phyloP scores from a whole-genome alignment of 2,888 invertebrate genomes.

The Epicampocera succincta region DNA sequence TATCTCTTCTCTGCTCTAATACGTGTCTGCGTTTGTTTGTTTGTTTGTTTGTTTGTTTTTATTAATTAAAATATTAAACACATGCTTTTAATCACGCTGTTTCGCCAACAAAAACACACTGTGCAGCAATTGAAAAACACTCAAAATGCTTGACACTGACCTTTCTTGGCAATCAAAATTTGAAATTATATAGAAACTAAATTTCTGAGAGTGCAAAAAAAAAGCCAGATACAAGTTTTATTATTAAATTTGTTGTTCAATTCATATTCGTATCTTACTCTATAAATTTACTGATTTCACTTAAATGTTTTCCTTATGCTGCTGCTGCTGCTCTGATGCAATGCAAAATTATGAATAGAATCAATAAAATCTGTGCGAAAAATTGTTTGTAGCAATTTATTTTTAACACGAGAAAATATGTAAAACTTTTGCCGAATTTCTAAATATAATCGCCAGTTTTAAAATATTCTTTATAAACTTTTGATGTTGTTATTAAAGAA shows the following conservation, averaged over 20 bases:
- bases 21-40: not conserved
- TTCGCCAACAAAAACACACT: conserved; percentile 2
- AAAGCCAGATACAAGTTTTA: not conserved
- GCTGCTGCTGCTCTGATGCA: not conserved
- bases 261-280: not conserved
- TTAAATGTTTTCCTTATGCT: not conserved
- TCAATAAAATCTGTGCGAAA: conserved; percentile 16
- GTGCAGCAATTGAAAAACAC: conserved; percentile 29
- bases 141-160: conserved; percentile 53
- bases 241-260: not conserved
- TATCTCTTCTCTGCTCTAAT: not conserved
- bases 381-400: conserved; percentile 20
- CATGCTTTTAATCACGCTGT: conserved; percentile 61
- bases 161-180: conserved; percentile 55
- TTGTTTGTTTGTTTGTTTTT: conserved; percentile 8
- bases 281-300: conserved; percentile 1
- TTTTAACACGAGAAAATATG: not conserved
- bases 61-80: conserved; percentile 65
- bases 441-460: not conserved
- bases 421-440: conserved; percentile 14
- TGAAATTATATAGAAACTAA: conserved; percentile 6
- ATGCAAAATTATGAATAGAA: conserved; percentile 29
- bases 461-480: not conserved
- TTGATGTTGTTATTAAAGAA: conserved; percentile 1
- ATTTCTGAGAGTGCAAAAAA: not conserved